Conservation (phyloP, 2,113 vertebrate genomes). For the Rhagologus leucostigma region DNA sequence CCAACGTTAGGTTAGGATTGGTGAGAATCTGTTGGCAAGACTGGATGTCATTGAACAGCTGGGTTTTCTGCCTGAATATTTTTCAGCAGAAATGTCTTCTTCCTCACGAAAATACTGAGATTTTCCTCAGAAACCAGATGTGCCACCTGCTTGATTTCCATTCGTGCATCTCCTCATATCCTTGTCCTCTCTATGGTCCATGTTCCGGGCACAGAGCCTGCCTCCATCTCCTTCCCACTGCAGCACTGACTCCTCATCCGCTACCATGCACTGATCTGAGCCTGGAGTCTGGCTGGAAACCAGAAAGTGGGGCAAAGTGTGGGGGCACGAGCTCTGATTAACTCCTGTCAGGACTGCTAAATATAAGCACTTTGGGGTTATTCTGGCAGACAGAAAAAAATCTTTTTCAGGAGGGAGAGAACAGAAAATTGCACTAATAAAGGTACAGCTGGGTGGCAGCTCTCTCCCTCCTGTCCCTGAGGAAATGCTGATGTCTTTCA, state of each 20-base stretch:
- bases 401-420: neutral
- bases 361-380: neutral
- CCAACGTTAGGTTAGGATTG: neutral
- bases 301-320: neutral
- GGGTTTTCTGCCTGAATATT: neutral
- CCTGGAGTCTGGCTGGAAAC: neutral
- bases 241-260: neutral
- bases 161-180: neutral
- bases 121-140: neutral
- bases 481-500: neutral
- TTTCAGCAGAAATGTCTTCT: neutral
- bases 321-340: neutral
- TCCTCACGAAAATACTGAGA: neutral
- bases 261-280: neutral
- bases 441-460: neutral
- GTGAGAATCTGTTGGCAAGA: neutral
- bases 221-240: neutral
- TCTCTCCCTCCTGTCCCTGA: neutral
- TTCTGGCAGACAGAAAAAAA: neutral
- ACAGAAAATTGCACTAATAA: neutral
- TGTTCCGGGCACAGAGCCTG: neutral
- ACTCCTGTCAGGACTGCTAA: neutral
- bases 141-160: rapidly evolving
- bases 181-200: neutral
- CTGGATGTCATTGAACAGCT: neutral